phyloP scores from a whole-genome alignment of 2,888 invertebrate species.

The Limnephilus lunatus region DNA sequence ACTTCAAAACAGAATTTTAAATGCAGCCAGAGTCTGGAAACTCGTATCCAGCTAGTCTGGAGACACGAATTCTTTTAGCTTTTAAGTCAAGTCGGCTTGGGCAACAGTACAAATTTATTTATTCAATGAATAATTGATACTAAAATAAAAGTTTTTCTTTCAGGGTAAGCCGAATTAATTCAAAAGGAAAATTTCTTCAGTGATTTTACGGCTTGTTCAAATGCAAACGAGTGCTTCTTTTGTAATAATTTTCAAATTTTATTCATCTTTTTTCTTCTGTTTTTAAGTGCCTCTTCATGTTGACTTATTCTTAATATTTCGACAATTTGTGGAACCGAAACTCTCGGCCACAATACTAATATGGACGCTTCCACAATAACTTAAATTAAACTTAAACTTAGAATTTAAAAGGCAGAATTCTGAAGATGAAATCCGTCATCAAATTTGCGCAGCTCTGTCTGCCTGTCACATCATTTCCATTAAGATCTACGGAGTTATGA shows the following conservation, averaged over 20 bases:
- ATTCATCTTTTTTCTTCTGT: not conserved
- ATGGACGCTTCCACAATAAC: not conserved
- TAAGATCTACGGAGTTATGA: not conserved
- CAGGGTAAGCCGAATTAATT: not conserved
- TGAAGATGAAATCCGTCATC: not conserved
- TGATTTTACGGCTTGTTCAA: not conserved
- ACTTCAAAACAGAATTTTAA: conserved; percentile 42
- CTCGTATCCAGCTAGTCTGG: not conserved
- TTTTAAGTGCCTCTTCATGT: not conserved
- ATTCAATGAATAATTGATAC: not conserved
- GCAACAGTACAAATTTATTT: not conserved
- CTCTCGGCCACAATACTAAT: not conserved
- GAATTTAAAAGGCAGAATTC: not conserved
- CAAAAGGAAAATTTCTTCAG: not conserved
- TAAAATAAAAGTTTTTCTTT: not conserved
- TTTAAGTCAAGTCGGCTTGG: not conserved
- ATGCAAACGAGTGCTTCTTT: not conserved
- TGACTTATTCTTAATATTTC: not conserved
- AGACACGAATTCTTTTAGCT: not conserved
- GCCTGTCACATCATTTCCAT: not conserved
- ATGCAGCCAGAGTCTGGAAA: conserved; percentile 31
- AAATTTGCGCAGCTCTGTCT: not conserved
- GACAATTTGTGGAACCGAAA: not conserved
- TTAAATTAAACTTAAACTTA: too few species aligned
- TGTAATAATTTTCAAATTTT: not conserved